Base-by-base conservation (phyloP, 2,888 invertebrate genomes). In the Ptilodon capucinus region DNA sequence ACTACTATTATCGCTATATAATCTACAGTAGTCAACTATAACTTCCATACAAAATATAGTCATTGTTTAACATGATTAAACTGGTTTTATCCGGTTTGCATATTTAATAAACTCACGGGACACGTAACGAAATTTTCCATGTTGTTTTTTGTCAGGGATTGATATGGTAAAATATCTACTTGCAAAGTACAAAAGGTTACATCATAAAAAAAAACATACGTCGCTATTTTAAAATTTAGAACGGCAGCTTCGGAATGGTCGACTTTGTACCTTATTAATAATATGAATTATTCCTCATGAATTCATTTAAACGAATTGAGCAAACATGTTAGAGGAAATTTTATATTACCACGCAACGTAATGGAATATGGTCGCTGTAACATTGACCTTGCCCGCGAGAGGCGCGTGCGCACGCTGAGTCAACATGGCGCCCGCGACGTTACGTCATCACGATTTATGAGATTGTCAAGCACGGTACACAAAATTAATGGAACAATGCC, bases 381-480 rank as follows among this genome's bases (percentile, higher is more conserved):
- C 71, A 76, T 67, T 79, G 83, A 64, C 82, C 83, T 85, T 84
- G 83, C 54, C 55, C 68, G 60, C 44, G 52, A 62, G 54, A 23
- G 47, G 57, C 56, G 57, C 57, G 46, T 39, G 57, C 64, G 55
- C 52, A 59, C 60, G 57, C 54, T 64, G 61, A 64, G 55, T 64
- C 68, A 71, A 65, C 59, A 66, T 67, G 71, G 67, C 64, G 61
- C 55, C 51, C 41, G 42, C 16, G 28, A 34, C 46, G 51, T 68
- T 61, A 64, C 67, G 64, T 60, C 49, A 65, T 48, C 5, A 46
- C 28, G 63, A 68, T 68, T 64, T 59, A 72, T 71, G 40, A 52
- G 58, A 44, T 62, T 54, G 57, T 68, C 64, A 72, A 60, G 64
- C 17, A 16, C 35, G 16, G 8, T 16, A 16, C 5, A 18, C 36